A percentile compares a stretch with the other conserved stretches of the same genome.
phyloP scores from a whole-genome alignment of 2,888 invertebrate genomes.

The Hirtodrosophila histrioides region DNA sequence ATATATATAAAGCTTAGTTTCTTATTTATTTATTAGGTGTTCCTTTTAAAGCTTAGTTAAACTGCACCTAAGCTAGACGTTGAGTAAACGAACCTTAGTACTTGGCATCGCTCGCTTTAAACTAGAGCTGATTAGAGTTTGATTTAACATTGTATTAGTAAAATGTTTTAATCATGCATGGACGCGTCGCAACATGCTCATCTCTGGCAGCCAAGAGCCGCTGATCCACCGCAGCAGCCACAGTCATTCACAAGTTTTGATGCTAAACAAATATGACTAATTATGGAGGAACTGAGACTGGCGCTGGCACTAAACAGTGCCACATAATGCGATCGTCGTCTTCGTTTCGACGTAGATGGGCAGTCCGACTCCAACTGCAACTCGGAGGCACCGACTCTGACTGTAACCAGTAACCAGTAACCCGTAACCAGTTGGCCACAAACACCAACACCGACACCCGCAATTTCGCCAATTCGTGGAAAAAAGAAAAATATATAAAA shows the following conservation, averaged over 20 bases:
- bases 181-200: constrained; percentile 20
- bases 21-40: too few relatives aligned
- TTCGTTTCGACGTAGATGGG: constrained; percentile 76
- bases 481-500: constrained; percentile 54
- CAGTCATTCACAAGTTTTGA: constrained; percentile 77
- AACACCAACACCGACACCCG: constrained; percentile 77
- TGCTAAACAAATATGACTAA: constrained; percentile 80
- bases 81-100: too few relatives aligned
- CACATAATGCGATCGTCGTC: constrained; percentile 78
- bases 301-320: constrained; percentile 70
- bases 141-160: not conserved
- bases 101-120: too few relatives aligned
- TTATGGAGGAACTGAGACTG: constrained; percentile 76
- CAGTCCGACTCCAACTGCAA: constrained; percentile 32
- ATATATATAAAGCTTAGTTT: too few relatives aligned
- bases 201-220: constrained; percentile 22
- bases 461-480: constrained; percentile 84
- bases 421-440: constrained; percentile 43
- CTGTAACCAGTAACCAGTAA: constrained; percentile 31
- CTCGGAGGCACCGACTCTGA: constrained; percentile 24
- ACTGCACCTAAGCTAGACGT: too few relatives aligned
- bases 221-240: constrained; percentile 45
- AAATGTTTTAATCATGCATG: not conserved
- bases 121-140: too few relatives aligned
- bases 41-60: too few relatives aligned